Percentiles rank a stretch among this genome's conserved stretches.
phyloP scores from a whole-genome alignment of 2,888 invertebrate species.

The Philaethria dido region DNA sequence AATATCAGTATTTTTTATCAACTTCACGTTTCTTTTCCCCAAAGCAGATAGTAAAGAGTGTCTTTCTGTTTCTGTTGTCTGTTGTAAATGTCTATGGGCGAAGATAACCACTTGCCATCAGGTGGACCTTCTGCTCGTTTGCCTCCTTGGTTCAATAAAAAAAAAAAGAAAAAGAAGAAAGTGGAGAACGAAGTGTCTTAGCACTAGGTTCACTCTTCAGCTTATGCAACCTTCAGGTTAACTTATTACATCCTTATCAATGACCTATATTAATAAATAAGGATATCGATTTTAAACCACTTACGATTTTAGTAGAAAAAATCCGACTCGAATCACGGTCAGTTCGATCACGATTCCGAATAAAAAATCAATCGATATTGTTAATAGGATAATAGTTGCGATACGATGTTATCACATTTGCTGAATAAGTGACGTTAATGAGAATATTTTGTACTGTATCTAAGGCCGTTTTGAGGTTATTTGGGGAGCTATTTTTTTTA shows the following conservation, averaged over 20 bases:
- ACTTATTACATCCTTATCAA: constrained; percentile 15
- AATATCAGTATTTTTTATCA: no score
- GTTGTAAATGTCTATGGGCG: no score
- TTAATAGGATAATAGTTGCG: constrained; percentile 12
- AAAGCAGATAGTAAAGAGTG: no score
- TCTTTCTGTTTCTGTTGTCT: no score
- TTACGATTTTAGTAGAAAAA: constrained; percentile 13
- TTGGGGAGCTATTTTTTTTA: no score
- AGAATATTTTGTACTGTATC: neutral
- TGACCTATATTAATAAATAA: constrained; percentile 18
- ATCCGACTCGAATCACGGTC: constrained; percentile 45
- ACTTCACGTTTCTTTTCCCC: no score
- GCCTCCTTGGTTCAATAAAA: no score
- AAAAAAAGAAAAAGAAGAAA: no score
- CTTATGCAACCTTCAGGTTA: neutral
- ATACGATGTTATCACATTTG: neutral
- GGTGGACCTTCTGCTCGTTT: no score
- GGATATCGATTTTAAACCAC: constrained; percentile 21
- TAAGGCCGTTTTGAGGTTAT: neutral
- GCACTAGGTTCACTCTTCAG: no score
- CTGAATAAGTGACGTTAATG: constrained; percentile 8
- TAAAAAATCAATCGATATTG: constrained; percentile 35
- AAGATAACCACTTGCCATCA: no score
- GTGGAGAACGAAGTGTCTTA: no score
- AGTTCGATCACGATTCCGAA: constrained; percentile 45